Evolutionary conservation across 2,888 invertebrate genomes (phyloP).

Genomic region (Acrobasis suavella): DNA sequence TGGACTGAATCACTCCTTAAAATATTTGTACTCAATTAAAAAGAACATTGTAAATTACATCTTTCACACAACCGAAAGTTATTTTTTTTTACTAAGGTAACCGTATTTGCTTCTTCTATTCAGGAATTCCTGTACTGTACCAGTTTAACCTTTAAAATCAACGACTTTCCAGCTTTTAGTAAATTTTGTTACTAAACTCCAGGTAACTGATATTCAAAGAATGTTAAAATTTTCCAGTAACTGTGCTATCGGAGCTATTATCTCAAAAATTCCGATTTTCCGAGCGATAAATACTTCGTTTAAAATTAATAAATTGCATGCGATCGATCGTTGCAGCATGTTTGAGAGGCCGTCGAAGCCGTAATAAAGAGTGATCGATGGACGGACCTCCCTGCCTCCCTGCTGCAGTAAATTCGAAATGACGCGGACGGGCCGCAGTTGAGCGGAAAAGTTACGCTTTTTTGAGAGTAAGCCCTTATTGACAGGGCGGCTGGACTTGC

Average conservation of each 20-base stretch:
- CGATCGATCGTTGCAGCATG: conserved; percentile 27
- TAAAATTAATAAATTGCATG: conserved; percentile 26
- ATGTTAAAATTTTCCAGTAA: not conserved
- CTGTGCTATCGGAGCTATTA: not conserved
- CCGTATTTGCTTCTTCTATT: too few species aligned
- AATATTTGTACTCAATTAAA: too few species aligned
- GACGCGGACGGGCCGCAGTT: conserved; percentile 29
- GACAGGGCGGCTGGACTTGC: too few species aligned
- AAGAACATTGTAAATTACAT: too few species aligned
- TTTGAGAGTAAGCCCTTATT: not conserved
- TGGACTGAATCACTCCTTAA: too few species aligned
- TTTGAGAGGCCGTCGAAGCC: conserved; percentile 26
- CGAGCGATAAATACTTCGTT: conserved; percentile 16
- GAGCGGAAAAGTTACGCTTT: conserved; percentile 12
- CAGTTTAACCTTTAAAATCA: not conserved
- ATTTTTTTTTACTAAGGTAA: too few species aligned
- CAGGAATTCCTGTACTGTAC: too few species aligned
- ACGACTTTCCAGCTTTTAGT: not conserved
- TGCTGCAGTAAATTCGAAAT: conserved; percentile 53
- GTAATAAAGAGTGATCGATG: conserved; percentile 55
- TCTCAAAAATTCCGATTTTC: conserved; percentile 4
- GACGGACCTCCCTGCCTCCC: conserved; percentile 26
- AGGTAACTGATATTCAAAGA: not conserved
- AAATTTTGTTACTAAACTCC: not conserved
- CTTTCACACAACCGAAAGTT: too few species aligned